Conservation (phyloP, 1,140 invertebrate genomes). For the Cheumatopsyche charites region DNA sequence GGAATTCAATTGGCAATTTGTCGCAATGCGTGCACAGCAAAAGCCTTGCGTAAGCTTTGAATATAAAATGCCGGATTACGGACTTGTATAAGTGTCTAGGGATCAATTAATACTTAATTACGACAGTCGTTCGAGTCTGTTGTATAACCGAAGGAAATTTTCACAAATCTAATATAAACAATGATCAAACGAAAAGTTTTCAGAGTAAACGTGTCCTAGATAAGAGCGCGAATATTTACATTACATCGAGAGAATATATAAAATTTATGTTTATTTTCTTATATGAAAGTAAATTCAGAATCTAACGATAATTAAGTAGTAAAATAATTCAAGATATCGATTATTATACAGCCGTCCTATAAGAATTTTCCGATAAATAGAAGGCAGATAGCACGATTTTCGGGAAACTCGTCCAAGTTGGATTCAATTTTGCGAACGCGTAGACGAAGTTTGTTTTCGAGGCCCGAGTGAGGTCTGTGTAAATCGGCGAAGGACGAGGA, state of each 20-base stretch:
- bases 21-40: slow-evolving; percentile 5
- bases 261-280: too few species aligned
- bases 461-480: neutral
- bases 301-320: too few species aligned
- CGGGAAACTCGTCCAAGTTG: neutral
- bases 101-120: slow-evolving; percentile 22
- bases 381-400: slow-evolving; percentile 1
- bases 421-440: slow-evolving; percentile 20
- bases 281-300: too few species aligned
- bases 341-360: slow-evolving; percentile 9
- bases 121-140: neutral
- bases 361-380: slow-evolving; percentile 9
- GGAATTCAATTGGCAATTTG: slow-evolving; percentile 18
- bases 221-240: too few species aligned
- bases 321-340: too few species aligned
- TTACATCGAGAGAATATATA: too few species aligned
- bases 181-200: too few species aligned
- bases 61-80: slow-evolving; percentile 9
- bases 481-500: neutral
- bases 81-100: slow-evolving; percentile 12
- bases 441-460: slow-evolving; percentile 27
- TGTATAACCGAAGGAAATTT: neutral
- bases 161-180: neutral
- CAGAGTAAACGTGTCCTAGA: too few species aligned
- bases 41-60: neutral